Evolutionary conservation across 1,140 invertebrate genomes (phyloP).

Genomic region (Drosophila saltans): DNA sequence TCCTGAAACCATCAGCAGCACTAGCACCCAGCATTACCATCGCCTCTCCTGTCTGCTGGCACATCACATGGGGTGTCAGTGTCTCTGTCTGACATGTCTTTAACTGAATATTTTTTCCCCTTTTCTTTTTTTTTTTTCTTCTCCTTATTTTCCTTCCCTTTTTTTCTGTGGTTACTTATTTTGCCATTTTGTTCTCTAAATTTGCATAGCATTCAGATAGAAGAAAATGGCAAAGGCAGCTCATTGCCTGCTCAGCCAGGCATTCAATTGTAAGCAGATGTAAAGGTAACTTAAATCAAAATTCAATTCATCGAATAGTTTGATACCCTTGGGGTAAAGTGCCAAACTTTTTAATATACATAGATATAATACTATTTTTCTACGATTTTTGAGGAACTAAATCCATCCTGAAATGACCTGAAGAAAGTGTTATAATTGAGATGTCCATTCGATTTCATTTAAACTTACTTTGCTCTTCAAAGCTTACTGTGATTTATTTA

Average conservation of each 20-base stretch:
- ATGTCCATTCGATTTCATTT: too few relatives aligned
- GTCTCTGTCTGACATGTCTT: neutral
- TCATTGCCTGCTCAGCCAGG: slow-evolving; percentile 34
- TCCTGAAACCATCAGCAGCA: neutral
- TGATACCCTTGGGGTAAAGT: too few relatives aligned
- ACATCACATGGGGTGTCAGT: slow-evolving; percentile 10
- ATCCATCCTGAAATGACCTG: too few relatives aligned
- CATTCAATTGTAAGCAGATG: slow-evolving; percentile 49
- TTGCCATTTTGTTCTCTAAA: slow-evolving; percentile 49
- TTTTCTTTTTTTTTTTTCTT: slow-evolving; percentile 49
- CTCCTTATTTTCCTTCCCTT: slow-evolving; percentile 56
- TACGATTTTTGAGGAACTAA: too few relatives aligned
- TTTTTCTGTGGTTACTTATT: slow-evolving; percentile 62
- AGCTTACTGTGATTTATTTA: too few relatives aligned
- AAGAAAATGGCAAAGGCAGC: slow-evolving; percentile 14
- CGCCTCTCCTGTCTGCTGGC: neutral
- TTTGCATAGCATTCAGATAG: slow-evolving; percentile 36
- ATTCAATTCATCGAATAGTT: neutral
- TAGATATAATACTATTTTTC: too few relatives aligned
- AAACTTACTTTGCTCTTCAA: too few relatives aligned
- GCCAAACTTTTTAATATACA: too few relatives aligned
- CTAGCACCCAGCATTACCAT: neutral
- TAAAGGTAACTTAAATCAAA: neutral
- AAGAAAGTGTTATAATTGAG: too few relatives aligned
- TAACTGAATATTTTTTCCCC: slow-evolving; percentile 28